phyloP scores from a whole-genome alignment of 2,797 vertebrate genomes.

The Syndactyla subalaris region DNA sequence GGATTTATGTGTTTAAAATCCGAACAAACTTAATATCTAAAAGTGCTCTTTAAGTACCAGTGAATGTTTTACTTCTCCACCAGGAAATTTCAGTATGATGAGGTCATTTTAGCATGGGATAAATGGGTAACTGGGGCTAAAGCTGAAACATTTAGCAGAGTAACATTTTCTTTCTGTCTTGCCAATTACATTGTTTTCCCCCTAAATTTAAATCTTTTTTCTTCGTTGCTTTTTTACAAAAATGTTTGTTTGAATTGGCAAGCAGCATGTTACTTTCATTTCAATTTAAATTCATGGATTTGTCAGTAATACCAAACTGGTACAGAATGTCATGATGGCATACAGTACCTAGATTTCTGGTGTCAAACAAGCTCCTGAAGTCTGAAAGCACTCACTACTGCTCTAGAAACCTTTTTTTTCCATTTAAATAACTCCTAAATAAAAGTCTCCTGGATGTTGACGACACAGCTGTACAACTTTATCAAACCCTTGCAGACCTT shows the following conservation, averaged over 20 bases:
- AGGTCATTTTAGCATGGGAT: constrained; percentile 25
- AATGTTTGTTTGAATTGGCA: not conserved
- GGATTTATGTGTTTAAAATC: not conserved
- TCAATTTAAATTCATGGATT: not conserved
- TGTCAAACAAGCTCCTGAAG: not conserved
- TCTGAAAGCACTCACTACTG: not conserved
- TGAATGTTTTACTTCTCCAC: not conserved
- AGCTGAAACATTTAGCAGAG: not conserved
- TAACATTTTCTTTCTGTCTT: constrained; percentile 20
- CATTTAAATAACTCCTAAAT: not conserved
- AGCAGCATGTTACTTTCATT: not conserved
- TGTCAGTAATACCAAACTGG: not conserved
- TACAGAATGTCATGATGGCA: not conserved
- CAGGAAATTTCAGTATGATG: constrained; percentile 42
- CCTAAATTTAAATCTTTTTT: not conserved
- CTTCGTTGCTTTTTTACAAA: not conserved
- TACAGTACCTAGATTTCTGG: not conserved
- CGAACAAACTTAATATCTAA: not conserved
- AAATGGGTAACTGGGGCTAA: not conserved
- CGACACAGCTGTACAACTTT: not conserved
- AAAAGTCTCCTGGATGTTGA: not conserved
- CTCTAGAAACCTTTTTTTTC: not conserved
- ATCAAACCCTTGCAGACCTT: not conserved
- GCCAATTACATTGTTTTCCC: rapidly evolving
- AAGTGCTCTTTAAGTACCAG: not conserved